phyloP scores from a whole-genome alignment of 2,888 invertebrate genomes.

The Drymonia ruficornis region DNA sequence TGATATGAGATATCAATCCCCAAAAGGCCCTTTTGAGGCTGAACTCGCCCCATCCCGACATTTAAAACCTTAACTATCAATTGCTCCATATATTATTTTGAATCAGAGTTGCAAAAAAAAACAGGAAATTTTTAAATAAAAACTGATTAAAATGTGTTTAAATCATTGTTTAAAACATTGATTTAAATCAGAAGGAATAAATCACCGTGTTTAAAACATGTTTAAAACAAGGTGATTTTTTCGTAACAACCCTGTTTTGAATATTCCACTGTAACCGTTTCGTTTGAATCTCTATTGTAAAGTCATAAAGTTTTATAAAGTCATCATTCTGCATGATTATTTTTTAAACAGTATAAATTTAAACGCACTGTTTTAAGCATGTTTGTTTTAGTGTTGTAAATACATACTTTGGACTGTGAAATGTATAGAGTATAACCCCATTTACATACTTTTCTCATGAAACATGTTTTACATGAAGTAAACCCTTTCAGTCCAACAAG shows the following conservation, averaged over 20 bases:
- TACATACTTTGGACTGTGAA: neutral
- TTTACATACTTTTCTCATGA: neutral
- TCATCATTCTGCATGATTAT: slow-evolving; percentile 24
- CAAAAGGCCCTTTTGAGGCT: neutral
- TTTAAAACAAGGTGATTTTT: too few species aligned
- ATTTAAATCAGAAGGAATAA: too few species aligned
- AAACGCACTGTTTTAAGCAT: slow-evolving; percentile 32
- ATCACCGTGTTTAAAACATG: too few species aligned
- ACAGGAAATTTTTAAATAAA: too few species aligned
- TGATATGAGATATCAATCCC: neutral
- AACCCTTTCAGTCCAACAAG: slow-evolving; percentile 88
- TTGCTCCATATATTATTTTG: neutral
- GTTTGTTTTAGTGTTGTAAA: slow-evolving; percentile 19
- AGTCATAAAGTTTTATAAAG: too few species aligned
- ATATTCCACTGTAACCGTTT: neutral
- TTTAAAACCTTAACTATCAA: too few species aligned
- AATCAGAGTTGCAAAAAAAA: too few species aligned
- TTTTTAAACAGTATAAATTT: slow-evolving; percentile 17
- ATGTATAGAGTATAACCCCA: neutral
- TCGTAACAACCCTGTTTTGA: too few species aligned
- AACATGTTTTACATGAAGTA: neutral
- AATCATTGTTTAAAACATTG: too few species aligned
- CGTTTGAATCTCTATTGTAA: too few species aligned
- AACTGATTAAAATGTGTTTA: too few species aligned
- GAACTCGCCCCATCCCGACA: too few species aligned